phyloP scores from a whole-genome alignment of 2,797 vertebrate genomes.

The Argyrosomus regius region DNA sequence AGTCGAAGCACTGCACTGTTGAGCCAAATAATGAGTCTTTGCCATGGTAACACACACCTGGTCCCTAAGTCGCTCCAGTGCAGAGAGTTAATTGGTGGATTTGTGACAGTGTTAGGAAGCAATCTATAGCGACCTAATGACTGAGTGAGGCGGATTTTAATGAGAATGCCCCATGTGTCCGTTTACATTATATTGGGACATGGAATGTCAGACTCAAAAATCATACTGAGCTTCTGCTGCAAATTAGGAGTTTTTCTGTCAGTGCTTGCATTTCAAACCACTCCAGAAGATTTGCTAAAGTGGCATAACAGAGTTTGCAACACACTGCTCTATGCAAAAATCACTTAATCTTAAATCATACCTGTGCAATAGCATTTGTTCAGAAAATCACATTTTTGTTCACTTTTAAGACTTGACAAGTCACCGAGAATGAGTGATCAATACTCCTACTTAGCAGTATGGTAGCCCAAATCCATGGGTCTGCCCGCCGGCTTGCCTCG shows the following conservation, averaged over 20 bases:
- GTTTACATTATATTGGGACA: conserved; percentile 19
- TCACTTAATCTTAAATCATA: conserved; percentile 1
- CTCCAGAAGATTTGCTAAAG: conserved; percentile 20
- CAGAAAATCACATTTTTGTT: not conserved
- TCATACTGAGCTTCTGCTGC: conserved; percentile 17
- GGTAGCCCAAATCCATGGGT: conserved; percentile 19
- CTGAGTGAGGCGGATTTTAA: conserved; percentile 37
- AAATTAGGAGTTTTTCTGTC: conserved; percentile 25
- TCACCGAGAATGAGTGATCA: conserved; percentile 14
- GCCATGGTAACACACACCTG: conserved; percentile 62
- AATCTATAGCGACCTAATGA: conserved; percentile 38
- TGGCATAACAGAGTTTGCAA: not conserved
- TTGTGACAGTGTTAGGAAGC: conserved; percentile 23
- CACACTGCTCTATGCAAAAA: conserved; percentile 1
- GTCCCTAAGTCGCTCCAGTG: conserved; percentile 7
- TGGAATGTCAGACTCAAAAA: conserved; percentile 8
- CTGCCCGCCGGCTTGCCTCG: conserved; percentile 21
- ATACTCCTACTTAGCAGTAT: conserved; percentile 16
- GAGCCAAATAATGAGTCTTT: conserved; percentile 54
- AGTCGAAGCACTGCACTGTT: not conserved
- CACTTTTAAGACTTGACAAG: conserved; percentile 27
- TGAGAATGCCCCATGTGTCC: conserved; percentile 28
- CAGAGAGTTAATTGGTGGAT: conserved; percentile 45
- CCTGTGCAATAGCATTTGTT: conserved; percentile 1
- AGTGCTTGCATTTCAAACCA: conserved; percentile 12